Percentiles rank a stretch among this genome's conserved stretches.
Evolutionary conservation across 1,140 invertebrate genomes (phyloP).

Genomic region (Aphelenchoides avenae): DNA sequence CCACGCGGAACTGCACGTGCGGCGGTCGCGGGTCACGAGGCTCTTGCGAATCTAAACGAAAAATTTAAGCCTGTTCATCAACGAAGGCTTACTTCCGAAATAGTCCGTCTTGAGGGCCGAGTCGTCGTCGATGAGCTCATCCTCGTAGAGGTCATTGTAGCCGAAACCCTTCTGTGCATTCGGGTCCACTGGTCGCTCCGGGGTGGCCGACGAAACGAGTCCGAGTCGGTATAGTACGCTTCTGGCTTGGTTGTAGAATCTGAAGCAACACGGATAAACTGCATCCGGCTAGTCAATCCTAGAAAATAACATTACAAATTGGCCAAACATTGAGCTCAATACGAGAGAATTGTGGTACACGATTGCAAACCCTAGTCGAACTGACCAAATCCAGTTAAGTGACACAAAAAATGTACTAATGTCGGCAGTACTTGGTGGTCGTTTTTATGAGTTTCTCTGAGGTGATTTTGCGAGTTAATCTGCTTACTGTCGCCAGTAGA

Average conservation of each 20-base stretch:
- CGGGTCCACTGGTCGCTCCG: slow-evolving; percentile 10
- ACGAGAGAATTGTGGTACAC: no score
- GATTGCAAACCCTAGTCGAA: no score
- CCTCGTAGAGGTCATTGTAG: slow-evolving; percentile 1
- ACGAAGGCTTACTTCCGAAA: neutral
- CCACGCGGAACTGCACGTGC: slow-evolving; percentile 62
- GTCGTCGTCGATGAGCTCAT: no score
- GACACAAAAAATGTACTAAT: no score
- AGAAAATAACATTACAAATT: no score
- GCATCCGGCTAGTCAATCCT: no score
- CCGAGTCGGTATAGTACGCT: no score
- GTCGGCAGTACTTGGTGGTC: slow-evolving; percentile 13
- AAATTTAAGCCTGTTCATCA: neutral
- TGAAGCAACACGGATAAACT: no score
- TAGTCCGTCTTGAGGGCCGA: no score
- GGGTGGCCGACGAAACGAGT: neutral
- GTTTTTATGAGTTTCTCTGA: slow-evolving; percentile 15
- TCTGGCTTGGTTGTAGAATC: no score
- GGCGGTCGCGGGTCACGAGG: slow-evolving; percentile 54
- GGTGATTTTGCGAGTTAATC: slow-evolving; percentile 20
- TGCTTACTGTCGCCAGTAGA: slow-evolving; percentile 21
- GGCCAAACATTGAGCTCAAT: no score
- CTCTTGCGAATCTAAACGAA: slow-evolving; percentile 19
- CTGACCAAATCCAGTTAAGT: no score
- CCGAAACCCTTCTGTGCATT: slow-evolving; percentile 5